A percentile compares a stretch with the other conserved stretches of the same genome.
These are phyloP conservation scores for Aethes cnicana DNA, from an alignment of 2,888 invertebrate species.

Conservation along the genomic window DNA sequence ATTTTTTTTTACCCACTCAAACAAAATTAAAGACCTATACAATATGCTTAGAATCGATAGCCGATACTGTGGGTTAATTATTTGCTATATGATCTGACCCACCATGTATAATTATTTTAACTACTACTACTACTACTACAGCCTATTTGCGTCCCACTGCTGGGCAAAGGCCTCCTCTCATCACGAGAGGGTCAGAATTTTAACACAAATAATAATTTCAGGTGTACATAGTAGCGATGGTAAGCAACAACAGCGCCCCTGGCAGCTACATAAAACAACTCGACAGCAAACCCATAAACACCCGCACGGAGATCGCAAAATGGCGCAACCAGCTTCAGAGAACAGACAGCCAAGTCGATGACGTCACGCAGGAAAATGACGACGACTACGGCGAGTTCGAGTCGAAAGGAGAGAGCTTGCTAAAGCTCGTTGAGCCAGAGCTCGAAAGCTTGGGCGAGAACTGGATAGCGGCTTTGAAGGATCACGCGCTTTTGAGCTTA, in stretches of 20 bases:
- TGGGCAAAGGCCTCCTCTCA: no score
- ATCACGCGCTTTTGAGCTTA: constrained; percentile 95
- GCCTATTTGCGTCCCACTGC: no score
- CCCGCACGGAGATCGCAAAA: constrained; percentile 62
- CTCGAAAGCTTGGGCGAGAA: constrained; percentile 94
- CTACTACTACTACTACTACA: no score
- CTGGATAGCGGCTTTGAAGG: constrained; percentile 97
- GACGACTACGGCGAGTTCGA: constrained; percentile 89
- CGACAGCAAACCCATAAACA: constrained; percentile 69
- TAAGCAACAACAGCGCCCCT: constrained; percentile 87
- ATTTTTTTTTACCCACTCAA: no score
- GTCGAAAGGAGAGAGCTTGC: constrained; percentile 89
- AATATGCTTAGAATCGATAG: no score
- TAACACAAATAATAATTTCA: constrained; percentile 42
- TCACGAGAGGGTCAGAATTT: no score
- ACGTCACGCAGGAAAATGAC: constrained; percentile 53
- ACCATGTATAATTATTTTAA: no score
- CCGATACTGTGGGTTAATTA: no score
- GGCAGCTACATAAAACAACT: constrained; percentile 81
- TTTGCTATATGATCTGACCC: no score
- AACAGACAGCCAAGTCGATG: constrained; percentile 64
- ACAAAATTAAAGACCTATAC: no score
- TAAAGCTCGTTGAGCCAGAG: constrained; percentile 97
- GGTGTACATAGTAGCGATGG: constrained; percentile 97
- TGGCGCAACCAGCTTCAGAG: constrained; percentile 67